Conservation (phyloP, 1,140 invertebrate genomes). For the Drosophila sturtevanti region DNA sequence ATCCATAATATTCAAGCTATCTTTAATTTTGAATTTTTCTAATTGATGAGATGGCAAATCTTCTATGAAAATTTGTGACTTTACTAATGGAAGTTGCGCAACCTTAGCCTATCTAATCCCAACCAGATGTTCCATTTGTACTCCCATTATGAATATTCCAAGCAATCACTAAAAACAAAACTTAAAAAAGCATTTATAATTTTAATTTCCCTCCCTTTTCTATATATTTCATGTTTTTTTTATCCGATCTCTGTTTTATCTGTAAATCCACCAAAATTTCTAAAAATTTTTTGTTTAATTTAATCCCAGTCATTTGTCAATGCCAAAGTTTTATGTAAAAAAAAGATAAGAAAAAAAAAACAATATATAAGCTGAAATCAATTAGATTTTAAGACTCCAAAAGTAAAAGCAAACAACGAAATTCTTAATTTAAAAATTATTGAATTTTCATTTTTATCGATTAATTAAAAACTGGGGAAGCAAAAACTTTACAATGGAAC, state of each 20-base stretch:
- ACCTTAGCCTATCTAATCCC: too few relatives aligned
- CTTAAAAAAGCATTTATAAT: slow-evolving; percentile 4
- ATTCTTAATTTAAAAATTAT: slow-evolving; percentile 31
- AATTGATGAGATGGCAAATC: neutral
- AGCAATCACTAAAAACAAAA: neutral
- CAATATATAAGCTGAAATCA: slow-evolving; percentile 57
- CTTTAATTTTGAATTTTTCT: neutral
- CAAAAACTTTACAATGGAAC: slow-evolving; percentile 76
- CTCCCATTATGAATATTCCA: neutral
- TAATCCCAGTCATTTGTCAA: slow-evolving; percentile 31
- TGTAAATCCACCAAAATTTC: slow-evolving; percentile 8
- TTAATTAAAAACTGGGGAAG: slow-evolving; percentile 62
- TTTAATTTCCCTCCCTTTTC: slow-evolving; percentile 20
- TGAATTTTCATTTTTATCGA: slow-evolving; percentile 24
- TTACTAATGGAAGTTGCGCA: neutral
- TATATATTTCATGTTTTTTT: neutral
- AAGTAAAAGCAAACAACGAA: slow-evolving; percentile 46
- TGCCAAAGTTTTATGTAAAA: slow-evolving; percentile 63
- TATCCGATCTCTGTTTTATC: slow-evolving; percentile 1
- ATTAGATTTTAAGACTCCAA: slow-evolving; percentile 50
- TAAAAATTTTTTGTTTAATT: slow-evolving; percentile 16
- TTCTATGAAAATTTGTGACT: slow-evolving; percentile 6
- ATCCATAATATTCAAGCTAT: neutral
- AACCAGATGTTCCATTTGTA: neutral
- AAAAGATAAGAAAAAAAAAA: slow-evolving; percentile 14